phyloP scores from a whole-genome alignment of 2,888 invertebrate species.

The Argynnis bischoffii region DNA sequence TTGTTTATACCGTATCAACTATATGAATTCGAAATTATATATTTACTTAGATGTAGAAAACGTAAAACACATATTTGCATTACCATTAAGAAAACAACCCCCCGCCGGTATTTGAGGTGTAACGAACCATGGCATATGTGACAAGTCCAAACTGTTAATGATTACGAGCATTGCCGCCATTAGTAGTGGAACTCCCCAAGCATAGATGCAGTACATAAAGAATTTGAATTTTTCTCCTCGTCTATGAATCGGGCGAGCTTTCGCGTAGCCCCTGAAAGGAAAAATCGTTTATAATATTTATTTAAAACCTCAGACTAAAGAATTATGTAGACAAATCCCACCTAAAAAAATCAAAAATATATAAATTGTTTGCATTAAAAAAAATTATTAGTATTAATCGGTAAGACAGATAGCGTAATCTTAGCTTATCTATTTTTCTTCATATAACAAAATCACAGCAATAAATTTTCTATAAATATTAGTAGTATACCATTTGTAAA shows the following conservation, averaged over 20 bases:
- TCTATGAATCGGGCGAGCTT: slow-evolving; percentile 68
- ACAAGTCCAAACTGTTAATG: slow-evolving; percentile 50
- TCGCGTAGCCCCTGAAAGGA: slow-evolving; percentile 64
- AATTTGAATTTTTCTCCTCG: slow-evolving; percentile 68
- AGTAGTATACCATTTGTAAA: too few relatives aligned
- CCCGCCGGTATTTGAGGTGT: slow-evolving; percentile 53
- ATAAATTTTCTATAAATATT: too few relatives aligned
- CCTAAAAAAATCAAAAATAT: too few relatives aligned
- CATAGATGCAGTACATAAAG: slow-evolving; percentile 63
- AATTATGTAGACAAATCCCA: neutral
- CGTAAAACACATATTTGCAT: too few relatives aligned
- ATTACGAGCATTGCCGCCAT: slow-evolving; percentile 48
- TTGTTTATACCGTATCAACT: too few relatives aligned
- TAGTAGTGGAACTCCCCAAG: slow-evolving; percentile 59
- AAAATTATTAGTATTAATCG: too few relatives aligned
- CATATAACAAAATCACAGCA: neutral
- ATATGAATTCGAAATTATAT: too few relatives aligned
- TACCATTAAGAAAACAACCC: slow-evolving; percentile 67
- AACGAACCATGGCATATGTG: slow-evolving; percentile 59
- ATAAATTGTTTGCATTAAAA: too few relatives aligned
- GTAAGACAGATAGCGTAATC: too few relatives aligned
- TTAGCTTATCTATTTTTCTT: neutral
- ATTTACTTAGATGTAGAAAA: too few relatives aligned
- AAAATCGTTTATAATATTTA: neutral
- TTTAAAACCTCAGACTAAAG: neutral